Base-by-base conservation (phyloP, 2,797 vertebrate genomes). In the Poecilia velifera region DNA sequence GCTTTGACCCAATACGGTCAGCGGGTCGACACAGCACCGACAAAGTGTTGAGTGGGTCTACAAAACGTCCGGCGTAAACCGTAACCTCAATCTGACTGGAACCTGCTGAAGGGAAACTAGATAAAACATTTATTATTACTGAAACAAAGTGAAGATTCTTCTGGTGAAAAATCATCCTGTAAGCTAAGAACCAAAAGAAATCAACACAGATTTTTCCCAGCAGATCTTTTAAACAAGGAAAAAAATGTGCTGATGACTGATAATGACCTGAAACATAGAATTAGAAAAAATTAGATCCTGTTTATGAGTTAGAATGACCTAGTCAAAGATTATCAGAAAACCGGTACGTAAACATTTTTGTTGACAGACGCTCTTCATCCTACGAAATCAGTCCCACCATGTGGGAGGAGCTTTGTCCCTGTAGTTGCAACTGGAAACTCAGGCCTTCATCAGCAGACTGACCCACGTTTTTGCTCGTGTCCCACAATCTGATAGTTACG, bases 401-500 rank as follows among this genome's bases (percentile, higher is more conserved):
- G 51, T 89, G 86, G 73, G 74, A 41, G 3, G 16, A 62, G 39
- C 74, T 62, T 41, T 73, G 76, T 79, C 76, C 76, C 28, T 74
- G 76, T 10, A 90, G 86, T 73, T 81, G 80, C 86, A 95, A 72
- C 70, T 80, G 75, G 82, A 96, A 93, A 64, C 55, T 25, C 75
- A 91, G 53, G 66, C 70, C 22, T 73, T 47, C 73, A 31, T 62
- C n/a, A 73, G 78, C 46, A 34, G 80, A 74, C 59, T 46, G 81
- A 57, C 18, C 45, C 2, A 1, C 4, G 0, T 62, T 64, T 76
- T 53, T 6, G 0, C 20, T 16, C 1, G 4, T 82, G 28, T 93
- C 89, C 93, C 92, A 92, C 80, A 94, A 92, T 72, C 22, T 83
- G 77, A 94, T 70, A 0, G n/a, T 80, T 34, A 93, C 90, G 73